These are phyloP conservation scores for Epizoanthus stellaris DNA, from an alignment of 92 coral and sea anemone species.

Conservation along the genomic window DNA sequence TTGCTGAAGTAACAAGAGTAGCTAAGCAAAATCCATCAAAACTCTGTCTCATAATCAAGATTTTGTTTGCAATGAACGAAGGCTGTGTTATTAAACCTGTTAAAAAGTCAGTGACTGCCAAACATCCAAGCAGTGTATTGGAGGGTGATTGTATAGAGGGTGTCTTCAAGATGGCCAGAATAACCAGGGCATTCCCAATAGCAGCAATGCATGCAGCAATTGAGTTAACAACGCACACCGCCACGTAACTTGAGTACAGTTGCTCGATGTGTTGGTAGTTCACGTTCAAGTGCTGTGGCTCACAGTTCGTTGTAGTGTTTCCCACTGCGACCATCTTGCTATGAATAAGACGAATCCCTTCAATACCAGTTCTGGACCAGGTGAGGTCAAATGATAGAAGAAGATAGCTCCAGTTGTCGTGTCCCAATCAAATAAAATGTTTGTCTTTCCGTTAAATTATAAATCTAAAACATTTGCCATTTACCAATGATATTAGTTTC, in stretches of 20 bases:
- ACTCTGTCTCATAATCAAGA: constrained; percentile 11
- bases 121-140: constrained; percentile 9
- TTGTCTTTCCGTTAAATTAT: too few relatives aligned
- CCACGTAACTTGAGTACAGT: constrained; percentile 9
- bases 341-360: neutral
- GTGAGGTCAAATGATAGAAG: neutral
- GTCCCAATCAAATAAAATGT: too few relatives aligned
- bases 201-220: neutral
- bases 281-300: constrained; percentile 15
- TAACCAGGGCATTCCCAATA: constrained; percentile 1
- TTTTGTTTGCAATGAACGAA: constrained; percentile 25
- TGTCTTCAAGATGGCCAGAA: constrained; percentile 13
- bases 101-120: constrained; percentile 32
- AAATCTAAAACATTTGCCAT: too few relatives aligned
- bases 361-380: neutral
- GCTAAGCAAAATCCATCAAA: constrained; percentile 17
- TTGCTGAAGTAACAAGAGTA: constrained; percentile 27
- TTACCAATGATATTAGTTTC: too few relatives aligned
- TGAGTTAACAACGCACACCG: constrained; percentile 10
- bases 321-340: neutral
- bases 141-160: constrained; percentile 30
- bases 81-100: constrained; percentile 31
- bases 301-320: constrained; percentile 6
- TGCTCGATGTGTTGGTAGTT: constrained; percentile 17
- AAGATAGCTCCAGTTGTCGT: neutral